phyloP scores from a whole-genome alignment of 2,888 invertebrate species.

The Hypsopygia costalis region DNA sequence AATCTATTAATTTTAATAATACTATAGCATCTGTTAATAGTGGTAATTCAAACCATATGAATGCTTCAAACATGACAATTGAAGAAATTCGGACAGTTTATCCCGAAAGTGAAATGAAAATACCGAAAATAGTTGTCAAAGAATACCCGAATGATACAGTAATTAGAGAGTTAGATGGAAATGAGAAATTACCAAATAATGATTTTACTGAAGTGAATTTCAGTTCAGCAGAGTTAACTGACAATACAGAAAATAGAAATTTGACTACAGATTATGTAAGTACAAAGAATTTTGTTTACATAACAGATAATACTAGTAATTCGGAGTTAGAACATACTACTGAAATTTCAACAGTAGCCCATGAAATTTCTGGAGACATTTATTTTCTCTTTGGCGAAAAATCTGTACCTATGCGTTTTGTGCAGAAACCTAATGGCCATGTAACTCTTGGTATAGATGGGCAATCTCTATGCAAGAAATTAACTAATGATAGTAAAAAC shows the following conservation, averaged over 20 bases:
- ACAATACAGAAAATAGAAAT: background rate
- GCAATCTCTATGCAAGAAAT: constrained; percentile 27
- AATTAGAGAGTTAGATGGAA: constrained; percentile 27
- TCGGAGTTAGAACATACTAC: background rate
- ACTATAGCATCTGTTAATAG: too few relatives aligned
- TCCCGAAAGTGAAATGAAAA: constrained; percentile 25
- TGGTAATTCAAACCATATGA: too few relatives aligned
- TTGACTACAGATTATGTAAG: background rate
- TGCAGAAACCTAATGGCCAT: constrained; percentile 31
- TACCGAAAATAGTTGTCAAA: constrained; percentile 32
- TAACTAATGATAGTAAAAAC: constrained; percentile 13
- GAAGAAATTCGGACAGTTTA: constrained; percentile 8
- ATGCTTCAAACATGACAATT: too few relatives aligned
- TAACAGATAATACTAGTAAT: background rate
- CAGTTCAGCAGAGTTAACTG: background rate
- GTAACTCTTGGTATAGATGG: constrained; percentile 34
- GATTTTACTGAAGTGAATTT: constrained; percentile 22
- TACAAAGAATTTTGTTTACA: background rate
- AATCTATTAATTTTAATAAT: too few relatives aligned
- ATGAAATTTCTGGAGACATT: constrained; percentile 23
- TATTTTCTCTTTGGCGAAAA: constrained; percentile 27
- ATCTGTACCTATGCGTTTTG: constrained; percentile 33
- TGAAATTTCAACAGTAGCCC: background rate
- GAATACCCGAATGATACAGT: constrained; percentile 34
- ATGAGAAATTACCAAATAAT: constrained; percentile 30